Evolutionary conservation across 2,113 vertebrate genomes (phyloP), one percentile per base, ranked within the genome.

Genomic region (Perca fluviatilis): DNA sequence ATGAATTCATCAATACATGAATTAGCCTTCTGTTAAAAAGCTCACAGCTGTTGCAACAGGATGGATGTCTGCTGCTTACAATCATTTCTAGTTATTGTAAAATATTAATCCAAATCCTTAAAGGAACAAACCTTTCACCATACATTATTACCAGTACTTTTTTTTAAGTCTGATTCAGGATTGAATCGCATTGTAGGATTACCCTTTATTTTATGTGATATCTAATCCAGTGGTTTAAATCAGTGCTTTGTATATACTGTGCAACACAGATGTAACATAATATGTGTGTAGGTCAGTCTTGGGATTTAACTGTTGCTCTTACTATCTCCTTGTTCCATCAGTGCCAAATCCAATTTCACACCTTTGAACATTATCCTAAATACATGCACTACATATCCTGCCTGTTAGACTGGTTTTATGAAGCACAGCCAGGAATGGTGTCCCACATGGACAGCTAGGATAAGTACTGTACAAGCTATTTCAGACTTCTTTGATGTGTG

Each of bases 281-380:
- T 77, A 50, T 77, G 65, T 61, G 53, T 75, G 61, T 54, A 57
- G 19, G 21, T 40, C 60, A 65, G 25, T 14, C 3, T 15, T 23
- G 30, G 14, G 6, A 78, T 85, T 84, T 84, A 57, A 61, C 68
- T 65, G 82, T 80, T 71, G 27, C 74, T 80, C 75, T 79, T 74
- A 25, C 67, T 68, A 71, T 85, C 65, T 71, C 57, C 50, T 73
- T 71, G 67, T 80, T 81, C 80, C 40, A 47, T 82, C 72, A 68
- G 70, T 82, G 76, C 83, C 66, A 88, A 91, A 93, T 92, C 86
- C 87, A 92, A 92, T 94, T 94, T 94, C 89, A 93, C 92, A 94
- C 88, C 89, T 89, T 84, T 86, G 83, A 82, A 80, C 80, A 47
- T 91, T 92, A 89, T 88, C 88, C 88, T 82, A 86, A 90, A 90